phyloP scores from a whole-genome alignment of 2,113 vertebrate genomes.

The Epinephelus fuscoguttatus region DNA sequence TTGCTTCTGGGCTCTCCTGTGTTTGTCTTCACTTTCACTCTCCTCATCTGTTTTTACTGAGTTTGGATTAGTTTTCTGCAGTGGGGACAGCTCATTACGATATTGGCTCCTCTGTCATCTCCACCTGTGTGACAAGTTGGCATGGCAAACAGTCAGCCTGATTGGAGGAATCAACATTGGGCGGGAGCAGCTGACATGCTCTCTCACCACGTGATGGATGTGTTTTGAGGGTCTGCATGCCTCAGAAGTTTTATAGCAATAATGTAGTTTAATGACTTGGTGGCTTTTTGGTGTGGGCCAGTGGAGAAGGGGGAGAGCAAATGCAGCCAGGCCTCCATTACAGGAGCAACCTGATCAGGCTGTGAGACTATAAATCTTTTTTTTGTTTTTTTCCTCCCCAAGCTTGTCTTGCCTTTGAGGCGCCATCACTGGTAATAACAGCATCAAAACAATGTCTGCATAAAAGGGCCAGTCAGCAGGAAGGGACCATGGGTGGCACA shows the following conservation, averaged over 20 bases:
- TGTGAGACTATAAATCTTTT: constrained; percentile 28
- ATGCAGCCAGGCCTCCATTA: constrained; percentile 45
- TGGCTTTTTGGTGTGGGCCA: constrained; percentile 40
- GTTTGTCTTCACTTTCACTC: constrained; percentile 24
- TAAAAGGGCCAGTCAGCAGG: too few species aligned
- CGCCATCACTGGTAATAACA: too few species aligned
- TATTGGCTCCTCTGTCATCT: constrained; percentile 62
- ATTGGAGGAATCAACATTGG: constrained; percentile 33
- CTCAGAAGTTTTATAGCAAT: constrained; percentile 70
- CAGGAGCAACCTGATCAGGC: constrained; percentile 29
- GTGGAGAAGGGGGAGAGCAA: constrained; percentile 12
- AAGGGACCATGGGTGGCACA: too few species aligned
- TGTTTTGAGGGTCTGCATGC: constrained; percentile 44
- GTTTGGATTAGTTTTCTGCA: constrained; percentile 28
- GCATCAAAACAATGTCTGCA: too few species aligned
- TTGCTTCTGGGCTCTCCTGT: constrained; percentile 33
- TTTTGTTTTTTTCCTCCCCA: not conserved
- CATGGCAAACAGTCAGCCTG: constrained; percentile 24
- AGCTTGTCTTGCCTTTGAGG: too few species aligned
- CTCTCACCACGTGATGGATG: constrained; percentile 65
- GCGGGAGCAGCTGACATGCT: constrained; percentile 31
- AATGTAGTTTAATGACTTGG: constrained; percentile 76
- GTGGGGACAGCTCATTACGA: constrained; percentile 11
- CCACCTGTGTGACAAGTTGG: constrained; percentile 38
- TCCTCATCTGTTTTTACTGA: constrained; percentile 52